Conservation (phyloP, 2,113 vertebrate species). For the Ptychochromis oligacanthus region DNA sequence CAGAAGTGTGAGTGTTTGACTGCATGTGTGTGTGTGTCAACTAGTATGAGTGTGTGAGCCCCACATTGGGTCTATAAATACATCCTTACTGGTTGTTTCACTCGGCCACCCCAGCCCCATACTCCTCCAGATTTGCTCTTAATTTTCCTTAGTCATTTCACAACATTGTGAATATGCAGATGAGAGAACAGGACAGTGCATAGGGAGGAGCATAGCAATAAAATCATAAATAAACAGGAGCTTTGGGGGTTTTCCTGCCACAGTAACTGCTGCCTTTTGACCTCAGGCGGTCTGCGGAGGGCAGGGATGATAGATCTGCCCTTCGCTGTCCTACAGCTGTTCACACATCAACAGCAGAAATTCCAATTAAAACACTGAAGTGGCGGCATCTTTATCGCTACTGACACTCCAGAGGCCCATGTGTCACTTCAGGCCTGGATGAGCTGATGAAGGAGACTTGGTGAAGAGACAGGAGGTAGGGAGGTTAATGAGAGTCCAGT, state of each 20-base stretch:
- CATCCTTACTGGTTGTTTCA: conserved; percentile 64
- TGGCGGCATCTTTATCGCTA: conserved; percentile 77
- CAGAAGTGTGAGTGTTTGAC: conserved; percentile 29
- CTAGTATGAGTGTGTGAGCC: conserved; percentile 41
- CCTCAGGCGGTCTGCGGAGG: conserved; percentile 68
- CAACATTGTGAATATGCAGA: conserved; percentile 67
- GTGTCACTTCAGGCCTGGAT: conserved; percentile 77
- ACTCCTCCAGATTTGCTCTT: conserved; percentile 59
- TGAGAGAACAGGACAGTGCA: conserved; percentile 35
- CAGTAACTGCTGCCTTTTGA: conserved; percentile 74
- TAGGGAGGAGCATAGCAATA: conserved; percentile 40
- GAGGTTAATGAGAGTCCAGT: conserved; percentile 79
- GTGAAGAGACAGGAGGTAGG: conserved; percentile 64
- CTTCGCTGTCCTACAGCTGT: conserved; percentile 81
- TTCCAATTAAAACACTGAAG: conserved; percentile 81
- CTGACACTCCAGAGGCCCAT: conserved; percentile 74
- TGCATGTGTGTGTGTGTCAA: conserved; percentile 13
- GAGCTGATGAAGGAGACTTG: conserved; percentile 75
- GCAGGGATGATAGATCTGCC: conserved; percentile 78
- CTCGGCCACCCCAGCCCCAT: conserved; percentile 8
- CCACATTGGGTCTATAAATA: conserved; percentile 71
- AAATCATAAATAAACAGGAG: conserved; percentile 75
- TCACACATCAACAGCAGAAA: conserved; percentile 80
- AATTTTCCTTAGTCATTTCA: conserved; percentile 38
- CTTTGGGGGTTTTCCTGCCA: conserved; percentile 73